Percentiles rank a stretch among this genome's conserved stretches.
These are phyloP conservation scores for Percina caprodes DNA, from an alignment of 2,113 vertebrate species.

Conservation along the genomic window DNA sequence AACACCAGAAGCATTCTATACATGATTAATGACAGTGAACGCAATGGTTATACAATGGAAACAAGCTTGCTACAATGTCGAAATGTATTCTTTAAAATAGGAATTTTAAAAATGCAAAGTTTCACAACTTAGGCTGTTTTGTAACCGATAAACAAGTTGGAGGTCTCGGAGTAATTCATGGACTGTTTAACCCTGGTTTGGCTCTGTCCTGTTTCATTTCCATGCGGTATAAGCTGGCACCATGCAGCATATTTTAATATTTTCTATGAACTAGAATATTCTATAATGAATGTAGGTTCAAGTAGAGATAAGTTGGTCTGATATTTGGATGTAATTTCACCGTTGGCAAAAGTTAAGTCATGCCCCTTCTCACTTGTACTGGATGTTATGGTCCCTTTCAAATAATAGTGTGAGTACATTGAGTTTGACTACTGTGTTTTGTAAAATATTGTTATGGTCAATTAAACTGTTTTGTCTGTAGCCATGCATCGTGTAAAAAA, in stretches of 20 bases:
- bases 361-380: constrained; percentile 10
- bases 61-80: background rate
- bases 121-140: background rate
- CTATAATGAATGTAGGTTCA: background rate
- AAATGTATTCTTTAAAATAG: background rate
- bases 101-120: constrained; percentile 20
- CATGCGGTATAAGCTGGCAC: constrained; percentile 25
- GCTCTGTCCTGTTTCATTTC: constrained; percentile 17
- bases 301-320: background rate
- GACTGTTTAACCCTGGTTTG: constrained; percentile 70
- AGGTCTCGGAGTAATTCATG: background rate
- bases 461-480: constrained; percentile 30
- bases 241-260: constrained; percentile 12
- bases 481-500: constrained; percentile 39
- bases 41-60: background rate
- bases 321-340: constrained; percentile 30
- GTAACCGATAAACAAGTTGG: background rate
- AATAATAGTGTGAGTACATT: background rate
- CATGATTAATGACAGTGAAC: background rate
- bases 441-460: constrained; percentile 26
- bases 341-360: background rate
- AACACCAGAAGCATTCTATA: background rate
- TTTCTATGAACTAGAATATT: background rate
- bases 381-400: background rate
- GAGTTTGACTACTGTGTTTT: constrained; percentile 22